phyloP scores from a whole-genome alignment of 92 coral and sea anemone genomes.

The Epizoanthus illoricatus region DNA sequence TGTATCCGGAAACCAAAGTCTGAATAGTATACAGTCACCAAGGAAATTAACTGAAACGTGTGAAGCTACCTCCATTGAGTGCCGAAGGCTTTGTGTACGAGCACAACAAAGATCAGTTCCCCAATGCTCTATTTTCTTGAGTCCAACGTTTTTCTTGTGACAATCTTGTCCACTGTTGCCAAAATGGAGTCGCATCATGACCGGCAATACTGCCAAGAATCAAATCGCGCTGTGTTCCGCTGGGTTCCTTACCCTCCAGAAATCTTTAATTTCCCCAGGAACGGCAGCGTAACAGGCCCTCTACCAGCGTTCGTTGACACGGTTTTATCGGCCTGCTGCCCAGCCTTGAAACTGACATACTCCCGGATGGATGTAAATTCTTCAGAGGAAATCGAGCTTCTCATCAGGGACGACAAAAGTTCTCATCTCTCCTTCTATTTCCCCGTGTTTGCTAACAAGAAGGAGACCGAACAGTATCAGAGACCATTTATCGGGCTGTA shows the following conservation, averaged over 20 bases:
- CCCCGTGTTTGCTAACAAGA: conserved; percentile 7
- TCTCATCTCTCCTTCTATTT: background rate
- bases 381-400: conserved; percentile 8
- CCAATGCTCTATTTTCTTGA: background rate
- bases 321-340: background rate
- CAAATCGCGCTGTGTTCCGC: background rate
- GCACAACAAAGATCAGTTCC: no score
- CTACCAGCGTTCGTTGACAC: background rate
- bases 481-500: conserved; percentile 1
- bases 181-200: background rate
- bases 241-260: background rate
- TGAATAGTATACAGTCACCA: no score
- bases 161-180: no score
- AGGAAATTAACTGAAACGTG: no score
- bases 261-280: background rate
- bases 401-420: conserved; percentile 1
- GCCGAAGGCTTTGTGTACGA: no score
- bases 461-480: background rate
- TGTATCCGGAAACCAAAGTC: no score
- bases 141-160: no score
- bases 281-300: background rate
- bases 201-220: background rate
- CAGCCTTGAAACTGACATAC: background rate
- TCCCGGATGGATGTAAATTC: background rate
- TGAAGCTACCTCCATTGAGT: no score